Evolutionary conservation across 2,113 vertebrate genomes (phyloP), one percentile per base, ranked within the genome.

Genomic region (Nannobrachium achirus): DNA sequence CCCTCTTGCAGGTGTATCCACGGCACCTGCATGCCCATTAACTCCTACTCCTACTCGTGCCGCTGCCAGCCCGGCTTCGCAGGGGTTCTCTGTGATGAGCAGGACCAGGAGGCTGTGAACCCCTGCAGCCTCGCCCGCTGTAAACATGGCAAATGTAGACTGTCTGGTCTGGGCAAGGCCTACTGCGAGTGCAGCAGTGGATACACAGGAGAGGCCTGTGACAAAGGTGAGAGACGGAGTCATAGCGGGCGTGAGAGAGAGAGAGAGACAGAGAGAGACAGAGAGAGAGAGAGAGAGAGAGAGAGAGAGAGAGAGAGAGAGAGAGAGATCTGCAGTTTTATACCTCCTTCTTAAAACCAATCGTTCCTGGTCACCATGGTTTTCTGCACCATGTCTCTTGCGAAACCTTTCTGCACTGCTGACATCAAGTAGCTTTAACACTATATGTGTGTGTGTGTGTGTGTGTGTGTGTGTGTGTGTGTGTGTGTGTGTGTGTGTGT

Each of bases 31-130:
- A 85, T 97, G 80, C 95, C 97, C 64, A 97, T 98, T 92, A 99
- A 98, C 87, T 95, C 96, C 0, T 99, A 98, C 92, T 99, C 98
- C 67, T 99, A 99, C 90, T 99, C 97, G 84, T 99, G 98, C 84
- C 94, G 95, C 88, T 99, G 98, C 90, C 94, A 95, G 85, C 94
- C 94, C 38, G 98, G 97, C 66, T 96, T 95, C 20, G 89, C 89
- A 2, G 97, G 96, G 0, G 95, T 98, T 33, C 94, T 99, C 60
- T 99, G 98, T 69, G 97, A 98, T 19, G 96, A 96, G 87, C 94
- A 94, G 73, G 94, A 88, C 62, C 87, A 93, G 83, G 95, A 95
- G 51, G 83, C 94, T 18, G 73, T 92, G 50, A 95, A 91, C 87
- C 94, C 95, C 62, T 99, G 98, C 91, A 94, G 95, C 66, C 84